Evolutionary conservation across 2,888 invertebrate species (phyloP), one percentile per base, ranked within the genome.

Genomic region (Troides oblongomaculatus): DNA sequence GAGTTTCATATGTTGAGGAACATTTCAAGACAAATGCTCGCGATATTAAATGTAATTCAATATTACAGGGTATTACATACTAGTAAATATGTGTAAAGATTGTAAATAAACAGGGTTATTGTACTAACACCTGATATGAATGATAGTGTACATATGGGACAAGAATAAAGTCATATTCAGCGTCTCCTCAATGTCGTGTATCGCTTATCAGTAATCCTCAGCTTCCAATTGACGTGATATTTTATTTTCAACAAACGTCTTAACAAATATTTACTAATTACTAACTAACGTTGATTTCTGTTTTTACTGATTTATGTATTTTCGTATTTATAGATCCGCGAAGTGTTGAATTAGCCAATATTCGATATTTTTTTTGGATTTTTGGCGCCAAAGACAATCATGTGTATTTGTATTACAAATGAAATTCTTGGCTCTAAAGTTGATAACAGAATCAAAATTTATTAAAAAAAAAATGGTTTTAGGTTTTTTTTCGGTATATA

Each of bases 161-260:
- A 50, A 50, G 14, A 17, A 17, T 50, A 50, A 39, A 39, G 39
- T 39, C 18, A 50, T 50, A 50, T 50, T 14, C 50, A 50, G 50
- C n/a, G 57, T 57, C 57, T 21, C 57, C 18, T 21, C 57, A 57
- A 57, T 53, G 53, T 53, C 53, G 53, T 18, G 6, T 53, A 53
- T 6, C 17, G 50, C 50, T 57, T 57, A 57, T 57, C 57, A 57
- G 57, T 57, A 57, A 57, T 21, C 18, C n/a, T 57, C 8, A 57
- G 18, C 21, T 7, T 21, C 14, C 21, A 57, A 57, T 57, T 57
- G 14, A 57, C 8, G n/a, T 59, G 30, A 23, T 10, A 57, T 59
- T 59, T 58, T 30, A 59, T 8, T 5, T n/a, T 59, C 59, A 59
- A 59, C 30, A 14, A 59, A 59, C 59, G 59, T 59, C 25, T 30